phyloP scores from a whole-genome alignment of 2,797 vertebrate genomes.

The Ficedula albicollis region DNA sequence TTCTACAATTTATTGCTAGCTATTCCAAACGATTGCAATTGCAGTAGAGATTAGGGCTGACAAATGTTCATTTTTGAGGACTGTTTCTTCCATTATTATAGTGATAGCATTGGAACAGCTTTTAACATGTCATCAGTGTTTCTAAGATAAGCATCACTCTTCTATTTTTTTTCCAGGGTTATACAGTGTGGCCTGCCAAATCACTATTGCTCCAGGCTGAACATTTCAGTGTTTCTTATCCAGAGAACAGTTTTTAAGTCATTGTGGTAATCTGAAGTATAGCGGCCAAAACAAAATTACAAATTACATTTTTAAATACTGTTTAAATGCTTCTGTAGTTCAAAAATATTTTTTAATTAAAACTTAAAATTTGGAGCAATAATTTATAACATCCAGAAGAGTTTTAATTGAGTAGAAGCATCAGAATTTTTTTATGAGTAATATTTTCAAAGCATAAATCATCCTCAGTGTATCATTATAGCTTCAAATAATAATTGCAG shows the following conservation, averaged over 20 bases:
- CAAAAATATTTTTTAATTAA: not conserved
- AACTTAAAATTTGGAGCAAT: not conserved
- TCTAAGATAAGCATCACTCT: constrained; percentile 18
- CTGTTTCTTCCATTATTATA: not conserved
- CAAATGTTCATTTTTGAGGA: not conserved
- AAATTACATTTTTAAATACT: not conserved
- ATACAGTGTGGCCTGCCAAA: constrained; percentile 22
- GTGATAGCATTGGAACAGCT: not conserved
- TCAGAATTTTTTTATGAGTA: not conserved
- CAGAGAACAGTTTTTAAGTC: constrained; percentile 16
- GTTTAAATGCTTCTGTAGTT: not conserved
- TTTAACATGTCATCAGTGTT: constrained; percentile 24
- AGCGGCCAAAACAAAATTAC: not conserved
- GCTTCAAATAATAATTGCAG: not conserved
- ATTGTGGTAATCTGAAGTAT: not conserved
- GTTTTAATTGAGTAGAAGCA: not conserved
- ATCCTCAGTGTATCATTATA: not conserved
- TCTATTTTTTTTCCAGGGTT: not conserved
- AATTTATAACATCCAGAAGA: not conserved
- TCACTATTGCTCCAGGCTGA: constrained; percentile 1
- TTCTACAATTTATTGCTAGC: not conserved
- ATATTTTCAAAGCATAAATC: not conserved
- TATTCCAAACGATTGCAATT: not conserved
- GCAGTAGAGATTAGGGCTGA: not conserved
- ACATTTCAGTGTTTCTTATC: not conserved